These are phyloP conservation scores for Troides oblongomaculatus DNA, from an alignment of 2,888 invertebrate genomes.

Conservation along the genomic window DNA sequence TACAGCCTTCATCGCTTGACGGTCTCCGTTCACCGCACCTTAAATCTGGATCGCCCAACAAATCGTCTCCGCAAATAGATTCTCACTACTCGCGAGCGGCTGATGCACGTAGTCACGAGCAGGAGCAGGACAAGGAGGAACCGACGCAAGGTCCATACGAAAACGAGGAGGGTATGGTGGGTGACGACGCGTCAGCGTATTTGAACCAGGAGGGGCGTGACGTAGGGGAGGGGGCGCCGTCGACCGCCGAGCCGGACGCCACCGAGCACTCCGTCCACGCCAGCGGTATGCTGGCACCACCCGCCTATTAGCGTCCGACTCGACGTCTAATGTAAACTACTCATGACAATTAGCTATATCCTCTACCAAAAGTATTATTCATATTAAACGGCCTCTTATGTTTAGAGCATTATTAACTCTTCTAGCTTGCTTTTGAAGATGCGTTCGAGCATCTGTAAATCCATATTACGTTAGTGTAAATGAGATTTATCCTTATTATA, in stretches of 20 bases:
- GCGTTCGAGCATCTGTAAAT: conserved; percentile 49
- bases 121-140: conserved; percentile 65
- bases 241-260: conserved; percentile 81
- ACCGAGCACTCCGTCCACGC: conserved; percentile 75
- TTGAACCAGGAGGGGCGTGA: conserved; percentile 62
- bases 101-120: conserved; percentile 67
- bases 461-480: conserved; percentile 52
- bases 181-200: conserved; percentile 79
- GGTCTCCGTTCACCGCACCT: conserved; percentile 74
- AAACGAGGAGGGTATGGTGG: conserved; percentile 76
- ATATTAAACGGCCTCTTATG: conserved; percentile 55
- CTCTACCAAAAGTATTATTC: conserved; percentile 77
- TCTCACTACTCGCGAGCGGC: conserved; percentile 80
- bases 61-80: conserved; percentile 80
- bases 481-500: conserved; percentile 56
- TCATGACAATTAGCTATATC: conserved; percentile 55
- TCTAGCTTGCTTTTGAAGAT: conserved; percentile 59
- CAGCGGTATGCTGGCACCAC: conserved; percentile 78
- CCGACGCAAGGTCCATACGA: conserved; percentile 84
- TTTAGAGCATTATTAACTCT: conserved; percentile 49
- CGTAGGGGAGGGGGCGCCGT: conserved; percentile 70
- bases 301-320: conserved; percentile 70
- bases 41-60: conserved; percentile 69
- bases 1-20: conserved; percentile 74
- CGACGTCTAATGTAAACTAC: conserved; percentile 45